phyloP scores from a whole-genome alignment of 2,888 invertebrate genomes.

The Agrotis ipsilon region DNA sequence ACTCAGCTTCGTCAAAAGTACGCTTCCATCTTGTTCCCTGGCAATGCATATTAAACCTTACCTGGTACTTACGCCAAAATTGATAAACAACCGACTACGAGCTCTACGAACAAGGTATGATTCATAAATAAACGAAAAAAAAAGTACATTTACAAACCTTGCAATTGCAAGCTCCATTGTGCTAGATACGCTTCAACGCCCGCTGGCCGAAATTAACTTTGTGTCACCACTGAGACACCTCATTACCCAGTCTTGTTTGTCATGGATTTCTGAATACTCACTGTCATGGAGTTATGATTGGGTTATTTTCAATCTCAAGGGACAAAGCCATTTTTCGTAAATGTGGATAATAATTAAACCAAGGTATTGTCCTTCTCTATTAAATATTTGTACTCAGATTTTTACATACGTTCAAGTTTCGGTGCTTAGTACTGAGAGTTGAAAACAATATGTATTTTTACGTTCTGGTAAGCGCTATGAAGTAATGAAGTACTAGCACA shows the following conservation, averaged over 20 bases:
- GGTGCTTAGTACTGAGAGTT: background rate
- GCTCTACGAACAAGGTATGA: background rate
- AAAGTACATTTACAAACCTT: background rate
- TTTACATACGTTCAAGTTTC: background rate
- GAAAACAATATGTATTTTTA: background rate
- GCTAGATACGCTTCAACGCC: constrained; percentile 36
- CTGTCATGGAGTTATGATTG: constrained; percentile 1
- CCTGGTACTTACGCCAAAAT: background rate
- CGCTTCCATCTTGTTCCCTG: too few relatives aligned
- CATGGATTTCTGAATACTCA: constrained; percentile 14
- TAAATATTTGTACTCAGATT: too few relatives aligned
- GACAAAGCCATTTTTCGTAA: background rate
- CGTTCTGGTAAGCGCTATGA: background rate
- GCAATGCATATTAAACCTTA: too few relatives aligned
- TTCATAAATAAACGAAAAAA: background rate
- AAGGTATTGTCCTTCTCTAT: background rate
- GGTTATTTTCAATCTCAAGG: constrained; percentile 2
- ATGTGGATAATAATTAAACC: background rate
- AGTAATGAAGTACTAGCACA: too few relatives aligned
- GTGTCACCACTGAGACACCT: constrained; percentile 17
- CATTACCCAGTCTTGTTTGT: constrained; percentile 23
- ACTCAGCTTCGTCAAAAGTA: too few relatives aligned
- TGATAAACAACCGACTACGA: background rate
- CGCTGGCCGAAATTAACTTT: constrained; percentile 25
- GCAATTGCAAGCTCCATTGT: constrained; percentile 6